These are phyloP conservation scores for Bacillus rossius DNA, from an alignment of 1,140 invertebrate genomes.

Conservation along the genomic window DNA sequence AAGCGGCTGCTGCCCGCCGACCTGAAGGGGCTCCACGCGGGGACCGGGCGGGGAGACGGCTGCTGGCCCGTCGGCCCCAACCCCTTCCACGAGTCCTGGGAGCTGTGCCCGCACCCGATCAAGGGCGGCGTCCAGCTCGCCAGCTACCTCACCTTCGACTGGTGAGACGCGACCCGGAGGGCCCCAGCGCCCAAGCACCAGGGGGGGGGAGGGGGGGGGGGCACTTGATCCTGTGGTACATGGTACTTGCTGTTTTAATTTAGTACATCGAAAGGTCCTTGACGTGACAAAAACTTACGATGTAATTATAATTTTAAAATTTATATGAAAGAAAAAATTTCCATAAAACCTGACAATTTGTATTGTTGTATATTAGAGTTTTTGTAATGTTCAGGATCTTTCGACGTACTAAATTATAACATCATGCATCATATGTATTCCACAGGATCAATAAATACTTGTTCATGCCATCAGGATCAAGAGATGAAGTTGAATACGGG, in stretches of 20 bases:
- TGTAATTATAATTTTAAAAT: constrained; percentile 2
- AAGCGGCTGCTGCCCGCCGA: constrained; percentile 82
- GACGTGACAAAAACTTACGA: too few relatives aligned
- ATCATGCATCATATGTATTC: too few relatives aligned
- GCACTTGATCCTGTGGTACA: neutral
- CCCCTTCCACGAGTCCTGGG: constrained; percentile 55
- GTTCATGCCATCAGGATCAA: too few relatives aligned
- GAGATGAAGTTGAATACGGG: too few relatives aligned
- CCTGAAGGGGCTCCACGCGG: constrained; percentile 68
- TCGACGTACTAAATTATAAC: too few relatives aligned
- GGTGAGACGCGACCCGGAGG: constrained; percentile 50
- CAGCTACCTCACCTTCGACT: constrained; percentile 79
- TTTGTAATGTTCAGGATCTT: too few relatives aligned
- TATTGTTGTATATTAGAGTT: too few relatives aligned
- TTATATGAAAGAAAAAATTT: neutral
- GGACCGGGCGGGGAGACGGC: constrained; percentile 34
- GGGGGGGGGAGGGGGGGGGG: too few relatives aligned
- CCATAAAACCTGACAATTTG: neutral
- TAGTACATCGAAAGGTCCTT: neutral
- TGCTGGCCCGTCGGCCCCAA: constrained; percentile 47
- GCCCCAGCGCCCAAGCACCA: too few relatives aligned
- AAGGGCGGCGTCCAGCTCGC: constrained; percentile 83
- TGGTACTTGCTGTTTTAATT: neutral
- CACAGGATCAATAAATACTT: too few relatives aligned
- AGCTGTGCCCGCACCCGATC: constrained; percentile 51